Base-by-base conservation (phyloP, 1,140 invertebrate genomes). In the Drosophila mauritiana region DNA sequence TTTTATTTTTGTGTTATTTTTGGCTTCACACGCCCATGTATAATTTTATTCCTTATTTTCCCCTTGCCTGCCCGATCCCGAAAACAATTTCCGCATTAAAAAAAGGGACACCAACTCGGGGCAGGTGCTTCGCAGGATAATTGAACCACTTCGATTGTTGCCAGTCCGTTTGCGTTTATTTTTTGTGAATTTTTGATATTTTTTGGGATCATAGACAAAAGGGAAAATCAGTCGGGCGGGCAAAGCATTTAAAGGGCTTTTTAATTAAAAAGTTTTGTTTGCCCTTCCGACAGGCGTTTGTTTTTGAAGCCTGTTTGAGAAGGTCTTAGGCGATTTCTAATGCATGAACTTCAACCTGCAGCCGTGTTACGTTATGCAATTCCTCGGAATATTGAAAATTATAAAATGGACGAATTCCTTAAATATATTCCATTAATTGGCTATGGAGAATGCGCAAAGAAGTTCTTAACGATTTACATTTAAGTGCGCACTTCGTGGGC, bases 211-310 rank as follows among this genome's bases (percentile, higher is more conserved):
- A 53, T 54, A 46, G 65, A 62, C 37, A 65, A 59, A 67, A 49
- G 61, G 39, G 42, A 49, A 57, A 75, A 46, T 54, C 80, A 73
- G 70, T 63, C 76, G 68, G 61, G 80, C 80, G 61, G 70, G 36
- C 39, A 82, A 76, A 83, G 58, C 79, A 88, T 83, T 86, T 86
- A 88, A 78, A 78, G 79, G 75, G 86, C 75, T 88, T 86, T 86
- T 86, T 86, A 86, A 86, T 86, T 86, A 86, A 86, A 86, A 86
- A 86, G 82, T 86, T 86, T 88, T 88, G 69, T 86, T 86, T 85
- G 78, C 48, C 37, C 36, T 62, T 51, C 39, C 64, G 59, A 36
- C 27, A 13, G 11, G 5, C 34, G 13, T 55, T 69, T 53, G 42
- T 46, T 62, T 54, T 64, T 40, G 11, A 76, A 70, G 51, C 58